These are phyloP conservation scores for Saturnia pavonia DNA, from an alignment of 2,888 invertebrate species.

Conservation along the genomic window DNA sequence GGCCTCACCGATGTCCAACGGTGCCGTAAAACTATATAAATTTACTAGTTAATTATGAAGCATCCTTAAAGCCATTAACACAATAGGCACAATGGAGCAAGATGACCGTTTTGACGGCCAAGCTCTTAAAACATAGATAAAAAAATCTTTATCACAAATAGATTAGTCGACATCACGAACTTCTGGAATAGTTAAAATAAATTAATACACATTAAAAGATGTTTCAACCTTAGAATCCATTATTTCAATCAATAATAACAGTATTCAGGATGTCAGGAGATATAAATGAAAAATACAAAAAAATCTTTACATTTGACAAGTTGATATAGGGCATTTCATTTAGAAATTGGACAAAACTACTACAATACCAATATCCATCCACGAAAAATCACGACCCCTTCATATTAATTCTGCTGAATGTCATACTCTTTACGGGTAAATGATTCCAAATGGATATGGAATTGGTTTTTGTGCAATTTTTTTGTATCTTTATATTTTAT, in stretches of 20 bases:
- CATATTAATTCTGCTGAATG: conserved; percentile 71
- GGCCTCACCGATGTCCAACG: too few relatives aligned
- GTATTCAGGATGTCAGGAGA: too few relatives aligned
- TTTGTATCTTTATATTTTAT: conserved; percentile 45
- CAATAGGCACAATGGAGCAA: too few relatives aligned
- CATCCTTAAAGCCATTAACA: too few relatives aligned
- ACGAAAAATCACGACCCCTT: conserved; percentile 48
- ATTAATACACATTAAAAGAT: not conserved
- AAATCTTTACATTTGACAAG: not conserved
- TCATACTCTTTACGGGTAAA: conserved; percentile 73
- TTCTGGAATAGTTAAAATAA: conserved; percentile 20
- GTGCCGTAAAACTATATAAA: too few relatives aligned
- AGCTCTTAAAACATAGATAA: too few relatives aligned
- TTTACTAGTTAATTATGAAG: too few relatives aligned
- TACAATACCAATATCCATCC: conserved; percentile 33
- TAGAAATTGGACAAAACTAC: not conserved
- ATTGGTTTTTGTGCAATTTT: conserved; percentile 54
- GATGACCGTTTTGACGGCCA: too few relatives aligned
- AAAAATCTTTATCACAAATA: conserved; percentile 33
- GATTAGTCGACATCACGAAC: conserved; percentile 21
- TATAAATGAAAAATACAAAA: too few relatives aligned
- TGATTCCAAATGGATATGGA: conserved; percentile 49
- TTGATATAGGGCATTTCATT: not conserved
- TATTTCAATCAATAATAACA: not conserved
- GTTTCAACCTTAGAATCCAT: too few relatives aligned